phyloP scores from a whole-genome alignment of 2,113 vertebrate species.

The Tonatia bakeri region DNA sequence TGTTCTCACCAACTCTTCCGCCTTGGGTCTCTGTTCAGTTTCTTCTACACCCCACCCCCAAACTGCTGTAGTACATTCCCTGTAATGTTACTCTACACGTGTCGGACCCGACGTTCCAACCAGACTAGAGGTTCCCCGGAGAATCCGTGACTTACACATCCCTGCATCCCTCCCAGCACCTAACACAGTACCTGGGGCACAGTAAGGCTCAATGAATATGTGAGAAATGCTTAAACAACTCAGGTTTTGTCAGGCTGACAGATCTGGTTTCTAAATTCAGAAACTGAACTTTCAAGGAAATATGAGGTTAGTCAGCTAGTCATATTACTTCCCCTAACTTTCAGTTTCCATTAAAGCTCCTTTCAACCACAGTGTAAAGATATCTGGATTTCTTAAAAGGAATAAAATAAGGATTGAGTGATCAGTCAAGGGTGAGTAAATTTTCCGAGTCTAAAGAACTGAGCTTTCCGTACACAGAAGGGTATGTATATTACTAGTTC shows the following conservation, averaged over 20 bases:
- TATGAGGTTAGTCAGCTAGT: neutral
- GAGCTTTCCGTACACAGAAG: neutral
- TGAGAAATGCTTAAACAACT: neutral
- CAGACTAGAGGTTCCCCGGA: neutral
- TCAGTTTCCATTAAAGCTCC: conserved; percentile 14
- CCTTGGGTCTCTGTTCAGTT: neutral
- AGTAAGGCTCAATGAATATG: conserved; percentile 42
- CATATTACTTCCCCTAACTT: conserved; percentile 18
- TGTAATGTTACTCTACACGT: neutral
- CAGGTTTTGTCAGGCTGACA: neutral
- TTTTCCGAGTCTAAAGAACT: conserved; percentile 11
- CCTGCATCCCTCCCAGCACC: neutral
- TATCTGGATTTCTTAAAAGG: conserved; percentile 40
- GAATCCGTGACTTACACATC: neutral
- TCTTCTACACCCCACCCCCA: neutral
- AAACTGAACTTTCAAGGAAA: conserved; percentile 41
- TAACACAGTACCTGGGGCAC: neutral
- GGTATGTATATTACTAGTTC: neutral
- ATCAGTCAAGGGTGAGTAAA: neutral
- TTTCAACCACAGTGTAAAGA: neutral
- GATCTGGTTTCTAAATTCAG: neutral
- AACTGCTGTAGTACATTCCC: neutral
- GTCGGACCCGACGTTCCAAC: neutral
- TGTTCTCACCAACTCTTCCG: neutral
- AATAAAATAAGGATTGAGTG: neutral